A percentile compares a stretch with the other conserved stretches of the same genome.
Evolutionary conservation across 2,797 vertebrate species (phyloP).

Genomic region (Girardinus metallicus): DNA sequence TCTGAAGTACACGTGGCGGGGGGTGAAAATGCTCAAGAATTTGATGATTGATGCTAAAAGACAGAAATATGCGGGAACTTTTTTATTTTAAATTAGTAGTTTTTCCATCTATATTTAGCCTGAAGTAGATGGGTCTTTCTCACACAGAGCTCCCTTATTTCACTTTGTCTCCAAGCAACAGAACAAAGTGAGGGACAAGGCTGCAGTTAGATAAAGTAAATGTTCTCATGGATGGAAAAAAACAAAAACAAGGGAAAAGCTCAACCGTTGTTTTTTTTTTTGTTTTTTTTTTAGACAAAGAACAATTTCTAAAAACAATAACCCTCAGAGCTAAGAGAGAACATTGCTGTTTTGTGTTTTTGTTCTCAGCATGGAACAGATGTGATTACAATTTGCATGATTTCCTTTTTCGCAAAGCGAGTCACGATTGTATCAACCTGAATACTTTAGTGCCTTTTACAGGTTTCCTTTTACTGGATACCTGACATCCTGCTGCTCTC

Average conservation of each 20-base stretch:
- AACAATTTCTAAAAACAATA: background rate
- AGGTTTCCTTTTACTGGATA: no score
- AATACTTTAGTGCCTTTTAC: background rate
- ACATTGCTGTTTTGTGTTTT: background rate
- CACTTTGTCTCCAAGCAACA: conserved; percentile 8
- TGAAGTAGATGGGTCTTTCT: background rate
- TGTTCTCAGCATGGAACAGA: background rate
- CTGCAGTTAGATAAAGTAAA: background rate
- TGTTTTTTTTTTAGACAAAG: background rate
- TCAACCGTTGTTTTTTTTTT: background rate
- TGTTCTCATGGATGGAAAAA: background rate
- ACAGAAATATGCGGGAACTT: background rate
- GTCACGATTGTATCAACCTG: background rate
- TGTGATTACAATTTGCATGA: background rate
- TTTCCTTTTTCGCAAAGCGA: background rate
- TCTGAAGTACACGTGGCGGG: background rate
- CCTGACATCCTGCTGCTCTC: conserved; percentile 13
- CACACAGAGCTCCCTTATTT: conserved; percentile 2
- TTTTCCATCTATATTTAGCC: background rate
- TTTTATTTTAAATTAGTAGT: background rate
- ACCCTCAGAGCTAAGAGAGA: background rate
- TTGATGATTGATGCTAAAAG: background rate
- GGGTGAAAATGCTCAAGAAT: background rate
- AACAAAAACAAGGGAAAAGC: background rate
- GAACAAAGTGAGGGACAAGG: background rate